A percentile compares a stretch with the other conserved stretches of the same genome.
Conservation (phyloP, 2,888 invertebrate genomes). For the Gymnoscelis rufifasciata region DNA sequence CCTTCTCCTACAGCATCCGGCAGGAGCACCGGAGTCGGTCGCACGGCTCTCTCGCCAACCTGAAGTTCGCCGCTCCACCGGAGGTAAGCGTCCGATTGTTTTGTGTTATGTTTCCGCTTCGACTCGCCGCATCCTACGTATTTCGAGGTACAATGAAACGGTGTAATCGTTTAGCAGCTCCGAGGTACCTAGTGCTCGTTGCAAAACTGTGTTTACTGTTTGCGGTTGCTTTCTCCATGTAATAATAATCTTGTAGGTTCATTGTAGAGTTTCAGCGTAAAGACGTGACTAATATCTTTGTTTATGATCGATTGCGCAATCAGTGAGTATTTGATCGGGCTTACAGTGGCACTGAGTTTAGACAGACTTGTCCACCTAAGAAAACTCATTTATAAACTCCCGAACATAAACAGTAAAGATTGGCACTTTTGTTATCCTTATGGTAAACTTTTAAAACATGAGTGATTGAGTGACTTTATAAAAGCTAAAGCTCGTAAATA, state of each 20-base stretch:
- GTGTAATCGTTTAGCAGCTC: slow-evolving; percentile 2
- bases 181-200: background rate
- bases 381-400: background rate
- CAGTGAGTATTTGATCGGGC: background rate
- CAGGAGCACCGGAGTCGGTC: slow-evolving; percentile 96
- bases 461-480: too few relatives aligned
- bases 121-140: background rate
- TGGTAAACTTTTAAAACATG: too few relatives aligned
- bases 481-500: too few relatives aligned
- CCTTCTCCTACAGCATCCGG: slow-evolving; percentile 95
- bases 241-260: slow-evolving; percentile 14
- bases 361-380: too few relatives aligned
- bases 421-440: background rate
- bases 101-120: slow-evolving; percentile 1
- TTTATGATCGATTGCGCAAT: slow-evolving; percentile 4
- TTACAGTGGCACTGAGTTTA: background rate
- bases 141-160: background rate
- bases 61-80: slow-evolving; percentile 90
- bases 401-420: too few relatives aligned
- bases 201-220: slow-evolving; percentile 14
- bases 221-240: slow-evolving; percentile 27
- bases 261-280: slow-evolving; percentile 13
- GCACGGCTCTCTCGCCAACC: slow-evolving; percentile 93
- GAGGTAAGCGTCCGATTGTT: slow-evolving; percentile 53
- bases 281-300: slow-evolving; percentile 18